Percentiles rank a stretch among this genome's conserved stretches.
phyloP scores from a whole-genome alignment of 2,888 invertebrate species.

The Drosophila neoperkinsi region DNA sequence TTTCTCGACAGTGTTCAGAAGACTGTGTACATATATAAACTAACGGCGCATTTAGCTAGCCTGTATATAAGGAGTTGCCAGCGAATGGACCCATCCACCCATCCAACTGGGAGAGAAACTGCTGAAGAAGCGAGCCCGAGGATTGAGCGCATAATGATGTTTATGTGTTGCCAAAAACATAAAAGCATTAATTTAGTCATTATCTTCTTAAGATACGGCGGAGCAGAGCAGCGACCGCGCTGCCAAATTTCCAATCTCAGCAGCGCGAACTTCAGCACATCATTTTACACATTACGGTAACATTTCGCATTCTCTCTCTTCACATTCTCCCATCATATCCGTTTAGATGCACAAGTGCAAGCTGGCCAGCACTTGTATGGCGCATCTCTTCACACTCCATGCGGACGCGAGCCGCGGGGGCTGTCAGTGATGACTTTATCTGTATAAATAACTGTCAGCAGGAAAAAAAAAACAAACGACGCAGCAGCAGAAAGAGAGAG shows the following conservation, averaged over 20 bases:
- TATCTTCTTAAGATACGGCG: conserved; percentile 84
- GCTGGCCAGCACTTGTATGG: conserved; percentile 26
- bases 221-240: conserved; percentile 37
- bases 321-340: background rate
- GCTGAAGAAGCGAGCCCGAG: conserved; percentile 35
- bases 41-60: background rate
- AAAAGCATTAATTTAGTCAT: conserved; percentile 86
- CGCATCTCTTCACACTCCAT: conserved; percentile 35
- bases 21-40: too few relatives aligned
- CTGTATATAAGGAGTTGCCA: conserved; percentile 38
- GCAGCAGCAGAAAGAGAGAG: conserved; percentile 6
- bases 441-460: conserved; percentile 82
- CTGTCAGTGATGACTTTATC: conserved; percentile 82
- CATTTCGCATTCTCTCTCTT: conserved; percentile 32
- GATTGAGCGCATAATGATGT: conserved; percentile 83
- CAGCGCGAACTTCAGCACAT: conserved; percentile 70
- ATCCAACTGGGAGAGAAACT: conserved; percentile 20
- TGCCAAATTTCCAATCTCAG: conserved; percentile 16
- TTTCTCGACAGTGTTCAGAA: background rate
- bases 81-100: background rate
- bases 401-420: conserved; percentile 54
- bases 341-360: conserved; percentile 15
- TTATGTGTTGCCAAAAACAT: conserved; percentile 85
- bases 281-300: conserved; percentile 60
- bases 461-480: conserved; percentile 36